Base-by-base conservation (phyloP, 2,888 invertebrate genomes). In the Agrotis exclamationis region DNA sequence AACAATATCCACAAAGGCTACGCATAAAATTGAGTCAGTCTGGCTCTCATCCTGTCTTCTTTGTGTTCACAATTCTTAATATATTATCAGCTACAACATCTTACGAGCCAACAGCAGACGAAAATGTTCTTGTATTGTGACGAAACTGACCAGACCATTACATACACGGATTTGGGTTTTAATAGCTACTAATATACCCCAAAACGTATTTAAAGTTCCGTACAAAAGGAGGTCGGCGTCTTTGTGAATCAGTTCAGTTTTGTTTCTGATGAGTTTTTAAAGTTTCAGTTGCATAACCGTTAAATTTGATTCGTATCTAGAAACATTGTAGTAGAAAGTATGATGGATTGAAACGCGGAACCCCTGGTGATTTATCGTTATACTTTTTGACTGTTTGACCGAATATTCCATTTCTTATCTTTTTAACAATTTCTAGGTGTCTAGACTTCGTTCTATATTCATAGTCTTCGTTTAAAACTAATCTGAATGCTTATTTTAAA, bases 291-390 rank as follows among this genome's bases (percentile, higher is more conserved):
- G 20, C 33, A 50, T 66, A 79, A 69, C 48, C 33, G 48, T 58
- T 14, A 72, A 65, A 66, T 70, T 66, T 53, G 63, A 75, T 66
- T 69, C 44, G 48, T 75, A 75, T 71, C 75, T 64, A 47, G 44
- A 50, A 63, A 51, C 9, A 65, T 57, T 53, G n/a, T 50, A 54
- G 56, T 78, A 80, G 74, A 78, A 80, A 80, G 79, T 74, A 70
- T 68, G 56, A 53, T 74, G 14, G 82, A 68, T 80, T 70, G 54
- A 47, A 62, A 56, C 62, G 56, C 63, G 64, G 54, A 63, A 57
- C 44, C 60, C 44, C 47, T 11, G 59, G 18, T 66, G 51, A 3
- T 63, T 57, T 66, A 66, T 72, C 18, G 69, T n/a, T 68, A 50
- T 67, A 68, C 24, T 76, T 73, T 76, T 20, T 50, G 28, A 51